Base-by-base conservation (phyloP, 2,888 invertebrate species). In the Thecophora atra region DNA sequence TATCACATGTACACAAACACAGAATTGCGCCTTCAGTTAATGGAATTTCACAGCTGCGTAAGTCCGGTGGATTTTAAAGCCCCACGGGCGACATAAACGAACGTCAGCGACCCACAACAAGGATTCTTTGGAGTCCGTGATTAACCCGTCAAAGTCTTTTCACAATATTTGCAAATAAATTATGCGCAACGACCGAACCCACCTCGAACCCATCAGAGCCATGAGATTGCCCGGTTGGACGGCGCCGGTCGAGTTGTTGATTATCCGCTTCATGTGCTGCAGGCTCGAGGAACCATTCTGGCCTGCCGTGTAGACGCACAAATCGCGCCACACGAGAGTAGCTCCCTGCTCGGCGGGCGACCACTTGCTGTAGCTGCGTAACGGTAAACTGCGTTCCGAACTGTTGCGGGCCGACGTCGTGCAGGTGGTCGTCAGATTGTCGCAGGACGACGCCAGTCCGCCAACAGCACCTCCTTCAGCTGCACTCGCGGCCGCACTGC, bases 151-250 rank as follows among this genome's bases (percentile, higher is more conserved):
- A 26, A 60, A 60, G 6, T 21, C 54, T 13, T 54, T 13, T 7
- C 54, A 0, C 6, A 19, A 54, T 19, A 21, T 54, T 21, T 8
- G 54, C 5, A 24, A 26, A 58, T 47, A n/a, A 47, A 37, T 37
- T 37, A 54, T n/a, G n/a, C 54, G 54, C 11, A 52, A 19, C 17
- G 17, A 52, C 21, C n/a, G 24, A 54, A 54, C 19, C 21, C 21
- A 54, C 94, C 94, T 93, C 75, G 94, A 91, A 73, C 95, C 95
- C 91, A 96, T 93, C 73, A 96, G 87, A 0, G 95, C 95, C 74
- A 94, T 93, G 78, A 96, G 87, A 77, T 92, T 91, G 8, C 95
- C 95, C 11, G 94, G 92, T 80, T 91, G 91, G 6, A 94, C 92
- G 44, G 93, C 93, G 62, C 96, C 96, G 75, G 91, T 91, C 4